Base-by-base conservation (phyloP, 2,113 vertebrate species). In the Sardina pilchardus region DNA sequence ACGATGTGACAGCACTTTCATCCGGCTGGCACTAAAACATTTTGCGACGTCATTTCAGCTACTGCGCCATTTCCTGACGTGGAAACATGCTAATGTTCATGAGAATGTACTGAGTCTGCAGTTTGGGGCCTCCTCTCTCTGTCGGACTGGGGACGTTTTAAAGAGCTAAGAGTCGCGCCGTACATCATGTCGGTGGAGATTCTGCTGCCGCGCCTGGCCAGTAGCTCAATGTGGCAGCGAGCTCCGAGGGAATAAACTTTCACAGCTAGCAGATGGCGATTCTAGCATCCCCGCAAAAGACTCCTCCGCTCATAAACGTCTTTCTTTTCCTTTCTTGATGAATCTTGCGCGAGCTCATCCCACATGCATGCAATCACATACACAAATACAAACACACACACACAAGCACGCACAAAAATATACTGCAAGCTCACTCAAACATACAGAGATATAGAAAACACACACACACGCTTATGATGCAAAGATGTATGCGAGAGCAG, bases 31-130 rank as follows among this genome's bases (percentile, higher is more conserved):
- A 83, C 81, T 82, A 87, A 86, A 89, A 88, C 34, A 36, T 78
- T 71, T 71, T 83, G 83, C 84, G 71, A 82, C 26, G 85, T 86
- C 78, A 84, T 88, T 85, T 88, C 71, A 43, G 80, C 30, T 53
- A 59, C 82, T 84, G 53, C 78, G 81, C 81, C 36, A 45, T 56
- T 82, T 86, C 88, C 87, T 90, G 89, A 91, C 92, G 89, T 88
- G 75, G 43, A 88, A 87, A 90, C 88, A 84, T 87, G 85, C 83
- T 85, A 87, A 84, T 86, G 83, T 88, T 91, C 83, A 81, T 89
- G 71, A 83, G 59, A 92, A 92, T 86, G 87, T 34, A 89, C 91
- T 92, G 89, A 92, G 87, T 63, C 87, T 90, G 93, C 91, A 90
- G 86, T 91, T 92, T 89, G 12, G n/a, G 26, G 87, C 56, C 24